A percentile compares a stretch with the other conserved stretches of the same genome.
Conservation (phyloP, 2,113 vertebrate species). For the Hirundichthys speculiger region DNA sequence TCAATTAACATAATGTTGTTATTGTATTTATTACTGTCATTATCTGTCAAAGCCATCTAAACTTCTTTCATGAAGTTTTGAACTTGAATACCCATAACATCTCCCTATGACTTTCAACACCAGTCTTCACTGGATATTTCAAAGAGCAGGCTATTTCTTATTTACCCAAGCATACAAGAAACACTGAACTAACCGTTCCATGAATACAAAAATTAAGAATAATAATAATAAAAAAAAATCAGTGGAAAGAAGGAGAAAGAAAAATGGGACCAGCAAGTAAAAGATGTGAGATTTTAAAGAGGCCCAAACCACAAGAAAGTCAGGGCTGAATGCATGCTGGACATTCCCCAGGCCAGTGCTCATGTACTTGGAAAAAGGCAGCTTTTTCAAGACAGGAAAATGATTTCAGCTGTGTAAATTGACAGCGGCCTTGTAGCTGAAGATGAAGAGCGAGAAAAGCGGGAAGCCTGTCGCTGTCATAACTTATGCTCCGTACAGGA, state of each 20-base stretch:
- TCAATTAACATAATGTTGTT: no score
- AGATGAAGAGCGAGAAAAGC: conserved; percentile 60
- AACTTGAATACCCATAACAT: background rate
- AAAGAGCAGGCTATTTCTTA: conserved; percentile 29
- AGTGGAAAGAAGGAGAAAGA: conserved; percentile 50
- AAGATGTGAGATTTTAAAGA: conserved; percentile 74
- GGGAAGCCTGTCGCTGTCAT: conserved; percentile 60
- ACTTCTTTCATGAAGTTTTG: no score
- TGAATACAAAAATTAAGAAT: conserved; percentile 5
- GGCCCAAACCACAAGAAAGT: conserved; percentile 76
- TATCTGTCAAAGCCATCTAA: no score
- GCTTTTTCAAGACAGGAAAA: conserved; percentile 70
- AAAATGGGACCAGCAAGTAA: conserved; percentile 48
- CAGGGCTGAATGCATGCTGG: conserved; percentile 62
- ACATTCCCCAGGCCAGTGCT: conserved; percentile 55
- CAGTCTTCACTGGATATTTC: conserved; percentile 21
- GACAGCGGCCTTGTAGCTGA: conserved; percentile 75
- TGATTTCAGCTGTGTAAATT: conserved; percentile 80
- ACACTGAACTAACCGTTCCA: conserved; percentile 67
- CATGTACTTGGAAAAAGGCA: conserved; percentile 52
- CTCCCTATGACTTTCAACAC: conserved; percentile 5
- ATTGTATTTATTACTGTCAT: no score
- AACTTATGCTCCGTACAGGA: conserved; percentile 56
- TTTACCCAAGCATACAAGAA: conserved; percentile 48
- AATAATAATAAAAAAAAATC: conserved; percentile 31